Base-by-base conservation (phyloP, 2,888 invertebrate genomes). In the Hirtodrosophila duncani region DNA sequence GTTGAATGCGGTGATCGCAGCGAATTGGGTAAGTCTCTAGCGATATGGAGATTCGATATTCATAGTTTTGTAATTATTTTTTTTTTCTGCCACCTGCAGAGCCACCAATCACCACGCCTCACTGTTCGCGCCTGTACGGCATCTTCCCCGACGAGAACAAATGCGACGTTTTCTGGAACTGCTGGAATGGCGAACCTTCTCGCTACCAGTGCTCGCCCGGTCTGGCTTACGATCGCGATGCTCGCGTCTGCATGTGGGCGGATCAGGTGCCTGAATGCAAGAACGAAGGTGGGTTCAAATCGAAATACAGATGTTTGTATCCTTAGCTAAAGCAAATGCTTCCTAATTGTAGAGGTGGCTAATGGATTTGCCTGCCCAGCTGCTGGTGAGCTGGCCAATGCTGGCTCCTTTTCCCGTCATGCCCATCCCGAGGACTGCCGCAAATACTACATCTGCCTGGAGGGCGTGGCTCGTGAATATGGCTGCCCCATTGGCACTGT, bases 401-500 rank as follows among this genome's bases (percentile, higher is more conserved):
- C 93, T 63, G 96, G 96, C 59, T 93, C 95, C 62, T 97, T 97
- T 92, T 95, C 96, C 77, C 92, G 97, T 85, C 97, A 97, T 88
- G 95, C 96, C 51, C 97, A 97, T 88, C 96, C 96, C 23, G 95
- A 96, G 69, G 95, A 95, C 88, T 96, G 95, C 90, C 92, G 97
- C 83, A 96, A 97, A 87, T 97, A 96, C 89, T 97, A 95, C 90
- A 96, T 97, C 88, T 97, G 97, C 86, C 87, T 96, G 64, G 96
- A 96, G 87, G 94, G 94, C 69, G 92, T 92, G 51, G 94, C 97
- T 64, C 91, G 97, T 70, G 96, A 97, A 88, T 97, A 97, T 88
- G 97, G 97, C 65, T 97, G 97, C 89, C 96, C 96, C 83, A 95
- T 97, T 85, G 97, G 97, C 48, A 96, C 96, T 48, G 97, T 97